Percentiles rank a stretch among this genome's conserved stretches.
Evolutionary conservation across 1,140 invertebrate genomes (phyloP).

Genomic region (Apolygus lucorum): DNA sequence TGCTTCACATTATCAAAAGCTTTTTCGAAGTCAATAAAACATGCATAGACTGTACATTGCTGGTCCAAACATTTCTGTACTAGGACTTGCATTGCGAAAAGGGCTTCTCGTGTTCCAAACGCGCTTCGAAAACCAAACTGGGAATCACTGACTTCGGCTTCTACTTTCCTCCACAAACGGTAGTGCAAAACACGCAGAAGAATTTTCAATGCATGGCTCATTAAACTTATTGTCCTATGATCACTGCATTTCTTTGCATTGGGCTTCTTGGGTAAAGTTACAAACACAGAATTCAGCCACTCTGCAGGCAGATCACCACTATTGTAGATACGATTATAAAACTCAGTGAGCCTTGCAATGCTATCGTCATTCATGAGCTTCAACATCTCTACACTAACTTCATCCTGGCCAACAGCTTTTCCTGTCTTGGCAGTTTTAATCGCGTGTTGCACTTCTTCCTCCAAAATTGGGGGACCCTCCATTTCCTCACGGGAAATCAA

Average conservation of each 20-base stretch:
- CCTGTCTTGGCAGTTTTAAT: constrained; percentile 21
- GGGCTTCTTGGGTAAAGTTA: constrained; percentile 1
- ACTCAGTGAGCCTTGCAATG: constrained; percentile 5
- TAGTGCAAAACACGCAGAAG: constrained; percentile 3
- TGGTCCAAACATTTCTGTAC: constrained; percentile 30
- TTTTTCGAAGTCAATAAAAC: constrained; percentile 32
- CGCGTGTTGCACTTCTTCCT: constrained; percentile 2
- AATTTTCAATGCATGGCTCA: constrained; percentile 26
- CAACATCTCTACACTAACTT: constrained; percentile 18
- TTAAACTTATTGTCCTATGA: constrained; percentile 21
- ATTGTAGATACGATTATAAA: constrained; percentile 27
- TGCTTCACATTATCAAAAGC: constrained; percentile 30
- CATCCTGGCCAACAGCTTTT: constrained; percentile 22
- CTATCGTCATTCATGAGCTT: constrained; percentile 24
- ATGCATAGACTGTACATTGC: constrained; percentile 28
- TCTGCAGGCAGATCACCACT: constrained; percentile 25
- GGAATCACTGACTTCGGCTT: background rate
- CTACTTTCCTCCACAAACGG: background rate
- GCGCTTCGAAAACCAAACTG: constrained; percentile 33
- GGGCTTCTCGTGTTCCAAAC: constrained; percentile 32
- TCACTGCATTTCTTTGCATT: constrained; percentile 9
- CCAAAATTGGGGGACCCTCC: constrained; percentile 27
- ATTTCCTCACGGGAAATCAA: constrained; percentile 26
- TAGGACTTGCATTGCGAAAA: constrained; percentile 31
- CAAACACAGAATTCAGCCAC: constrained; percentile 24